These are phyloP conservation scores for Microtus oregoni DNA, from an alignment of 2,113 vertebrate genomes.

Conservation along the genomic window DNA sequence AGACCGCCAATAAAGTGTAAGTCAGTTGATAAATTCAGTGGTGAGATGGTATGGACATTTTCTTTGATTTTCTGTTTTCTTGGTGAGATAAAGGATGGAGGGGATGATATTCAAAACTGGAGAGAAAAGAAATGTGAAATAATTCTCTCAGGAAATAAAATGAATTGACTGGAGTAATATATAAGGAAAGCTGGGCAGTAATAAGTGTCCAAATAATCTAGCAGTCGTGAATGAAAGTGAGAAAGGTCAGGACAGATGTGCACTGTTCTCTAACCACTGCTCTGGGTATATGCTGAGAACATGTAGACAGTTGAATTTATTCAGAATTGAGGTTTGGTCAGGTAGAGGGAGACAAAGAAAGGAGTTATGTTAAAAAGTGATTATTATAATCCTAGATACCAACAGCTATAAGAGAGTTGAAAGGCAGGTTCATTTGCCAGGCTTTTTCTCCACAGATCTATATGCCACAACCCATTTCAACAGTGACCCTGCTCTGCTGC, in stretches of 20 bases:
- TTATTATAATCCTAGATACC: not conserved
- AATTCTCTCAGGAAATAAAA: not conserved
- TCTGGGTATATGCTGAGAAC: not conserved
- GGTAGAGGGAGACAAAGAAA: not conserved
- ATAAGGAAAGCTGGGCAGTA: not conserved
- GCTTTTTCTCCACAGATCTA: conserved; percentile 79
- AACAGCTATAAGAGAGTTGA: conserved; percentile 5
- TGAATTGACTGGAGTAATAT: conserved; percentile 6
- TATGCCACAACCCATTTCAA: conserved; percentile 78
- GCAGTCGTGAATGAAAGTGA: not conserved
- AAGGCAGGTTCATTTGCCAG: conserved; percentile 52
- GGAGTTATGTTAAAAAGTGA: not conserved
- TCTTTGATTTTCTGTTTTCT: conserved; percentile 47
- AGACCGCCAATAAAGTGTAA: not conserved
- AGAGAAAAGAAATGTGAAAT: conserved; percentile 42
- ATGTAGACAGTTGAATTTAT: conserved; percentile 12
- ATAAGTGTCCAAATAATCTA: not conserved
- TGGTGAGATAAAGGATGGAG: not conserved
- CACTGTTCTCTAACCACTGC: not conserved
- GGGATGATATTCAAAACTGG: not conserved
- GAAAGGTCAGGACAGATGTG: not conserved
- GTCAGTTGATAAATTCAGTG: conserved; percentile 8
- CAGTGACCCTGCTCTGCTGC: conserved; percentile 67
- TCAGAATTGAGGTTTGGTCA: conserved; percentile 18
- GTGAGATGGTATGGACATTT: not conserved